Base-by-base conservation (phyloP, 2,888 invertebrate genomes). In the Plutella xylostella region DNA sequence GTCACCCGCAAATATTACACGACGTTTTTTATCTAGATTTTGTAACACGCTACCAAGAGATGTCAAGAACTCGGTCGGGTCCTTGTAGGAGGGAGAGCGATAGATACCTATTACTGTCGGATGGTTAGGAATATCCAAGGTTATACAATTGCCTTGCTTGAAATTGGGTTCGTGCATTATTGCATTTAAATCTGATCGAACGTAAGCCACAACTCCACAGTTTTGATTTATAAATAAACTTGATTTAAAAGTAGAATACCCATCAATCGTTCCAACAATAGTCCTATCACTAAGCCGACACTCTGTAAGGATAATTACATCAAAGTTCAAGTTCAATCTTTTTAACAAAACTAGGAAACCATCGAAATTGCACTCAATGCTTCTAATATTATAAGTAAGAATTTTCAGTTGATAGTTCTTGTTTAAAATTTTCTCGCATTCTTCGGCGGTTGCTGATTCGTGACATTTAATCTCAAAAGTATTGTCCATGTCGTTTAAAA, bases 11-110 rank as follows among this genome's bases (percentile, higher is more conserved):
- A 25, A 25, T 7, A 11, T 25, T 9, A 5, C 25, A 25, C 9
- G 25, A 25, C 25, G 9, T 25, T 25, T 25, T n/a, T n/a, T n/a
- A 25, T 42, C 15, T 18, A 42, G 17, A 30, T 11, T 31, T 17
- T 19, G 17, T 22, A 42, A 12, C 4, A 18, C 19, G 5, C n/a
- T 33, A 33, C 21, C 22, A 9, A 39, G 19, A 20, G 25, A 45
- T 34, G 33, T n/a, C 20, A 45, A 34, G 38, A 45, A 40, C 3
- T 19, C 17, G 18, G 20, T 20, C 14, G 19, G 21, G 33, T 34
- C 19, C 17, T 33, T 9, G 22, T 41, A 40, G 17, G 25, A 45
- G 19, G 45, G 41, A 3, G 43, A 34, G 5, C 43, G 43, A 34
- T 43, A 43, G n/a, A 43, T 21, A 18, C 21, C 43, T 7, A 43